phyloP scores from a whole-genome alignment of 2,113 vertebrate species.

The Agelaius phoeniceus region DNA sequence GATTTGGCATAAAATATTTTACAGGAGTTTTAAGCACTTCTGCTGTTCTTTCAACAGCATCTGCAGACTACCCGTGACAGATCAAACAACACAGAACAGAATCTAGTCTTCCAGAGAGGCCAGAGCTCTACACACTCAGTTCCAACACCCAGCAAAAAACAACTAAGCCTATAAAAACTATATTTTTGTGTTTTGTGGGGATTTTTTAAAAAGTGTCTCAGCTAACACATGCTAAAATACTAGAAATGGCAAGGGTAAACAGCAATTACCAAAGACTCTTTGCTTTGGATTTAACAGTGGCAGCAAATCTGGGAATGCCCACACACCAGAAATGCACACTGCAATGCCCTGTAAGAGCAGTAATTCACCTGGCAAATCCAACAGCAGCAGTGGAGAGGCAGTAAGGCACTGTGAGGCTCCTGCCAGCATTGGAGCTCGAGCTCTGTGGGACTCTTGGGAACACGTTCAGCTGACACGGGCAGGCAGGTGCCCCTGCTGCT shows the following conservation, averaged over 20 bases:
- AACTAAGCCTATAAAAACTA: background rate
- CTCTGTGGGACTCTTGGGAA: background rate
- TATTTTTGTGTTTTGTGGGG: background rate
- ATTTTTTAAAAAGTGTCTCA: background rate
- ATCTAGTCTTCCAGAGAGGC: background rate
- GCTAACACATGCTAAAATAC: background rate
- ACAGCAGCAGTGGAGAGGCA: background rate
- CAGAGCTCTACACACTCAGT: background rate
- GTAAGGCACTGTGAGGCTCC: background rate
- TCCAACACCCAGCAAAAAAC: background rate
- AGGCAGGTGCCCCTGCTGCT: background rate
- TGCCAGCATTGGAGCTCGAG: background rate
- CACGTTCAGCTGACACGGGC: accelerated
- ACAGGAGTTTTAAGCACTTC: background rate
- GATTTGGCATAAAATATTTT: background rate
- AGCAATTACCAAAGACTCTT: background rate
- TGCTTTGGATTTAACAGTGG: background rate
- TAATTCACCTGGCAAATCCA: background rate
- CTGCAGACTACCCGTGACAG: background rate
- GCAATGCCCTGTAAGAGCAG: background rate
- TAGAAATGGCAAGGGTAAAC: background rate
- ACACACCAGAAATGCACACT: accelerated
- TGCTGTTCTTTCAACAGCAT: background rate
- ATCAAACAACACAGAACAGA: background rate
- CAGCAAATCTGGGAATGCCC: background rate